Conservation (phyloP, 2,113 vertebrate species). For the Gallinago jamesoni region DNA sequence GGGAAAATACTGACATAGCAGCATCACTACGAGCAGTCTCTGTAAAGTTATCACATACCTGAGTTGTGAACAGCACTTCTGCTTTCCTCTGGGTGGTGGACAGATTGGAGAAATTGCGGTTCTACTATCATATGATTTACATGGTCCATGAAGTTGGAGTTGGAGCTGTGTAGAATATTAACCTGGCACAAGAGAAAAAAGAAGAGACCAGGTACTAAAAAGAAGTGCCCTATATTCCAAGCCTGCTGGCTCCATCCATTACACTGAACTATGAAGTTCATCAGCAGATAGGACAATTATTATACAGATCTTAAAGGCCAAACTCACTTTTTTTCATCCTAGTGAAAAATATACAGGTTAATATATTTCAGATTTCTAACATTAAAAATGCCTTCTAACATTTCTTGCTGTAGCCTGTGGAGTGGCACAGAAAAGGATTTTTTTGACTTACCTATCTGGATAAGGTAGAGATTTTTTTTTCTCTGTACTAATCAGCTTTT, state of each 20-base stretch:
- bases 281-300: background rate
- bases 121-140: slow-evolving; percentile 83
- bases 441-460: background rate
- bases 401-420: background rate
- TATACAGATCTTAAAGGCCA: background rate
- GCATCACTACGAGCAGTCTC: background rate
- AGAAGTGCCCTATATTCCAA: background rate
- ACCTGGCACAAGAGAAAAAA: slow-evolving; percentile 74
- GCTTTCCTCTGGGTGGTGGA: slow-evolving; percentile 78
- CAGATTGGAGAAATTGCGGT: slow-evolving; percentile 88
- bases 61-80: slow-evolving; percentile 73
- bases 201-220: background rate
- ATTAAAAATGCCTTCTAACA: background rate
- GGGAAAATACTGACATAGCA: background rate
- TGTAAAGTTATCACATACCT: slow-evolving; percentile 71
- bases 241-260: background rate
- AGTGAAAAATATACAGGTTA: background rate
- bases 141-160: slow-evolving; percentile 77
- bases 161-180: slow-evolving; percentile 85
- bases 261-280: background rate
- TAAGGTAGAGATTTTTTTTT: background rate
- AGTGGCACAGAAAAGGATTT: background rate
- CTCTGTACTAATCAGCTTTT: background rate
- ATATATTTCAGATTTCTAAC: background rate
- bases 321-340: background rate